Evolutionary conservation across 2,888 invertebrate species (phyloP).

Genomic region (Meganola albula): DNA sequence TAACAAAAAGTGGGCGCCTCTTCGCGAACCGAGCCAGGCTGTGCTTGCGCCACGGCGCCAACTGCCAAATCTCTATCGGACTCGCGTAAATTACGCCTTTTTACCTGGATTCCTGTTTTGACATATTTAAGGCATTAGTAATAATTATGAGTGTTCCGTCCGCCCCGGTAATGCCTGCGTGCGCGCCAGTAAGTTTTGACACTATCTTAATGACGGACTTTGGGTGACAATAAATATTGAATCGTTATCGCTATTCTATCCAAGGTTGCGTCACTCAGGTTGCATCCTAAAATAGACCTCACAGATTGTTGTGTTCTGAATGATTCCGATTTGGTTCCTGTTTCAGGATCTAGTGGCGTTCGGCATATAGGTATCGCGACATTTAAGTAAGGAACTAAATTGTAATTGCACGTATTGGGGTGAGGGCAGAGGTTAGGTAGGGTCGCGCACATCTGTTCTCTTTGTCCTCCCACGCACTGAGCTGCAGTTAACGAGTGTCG

Average conservation of each 20-base stretch:
- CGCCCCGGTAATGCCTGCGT: slow-evolving; percentile 55
- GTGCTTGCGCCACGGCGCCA: slow-evolving; percentile 62
- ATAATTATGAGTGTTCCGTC: slow-evolving; percentile 75
- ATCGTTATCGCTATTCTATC: slow-evolving; percentile 70
- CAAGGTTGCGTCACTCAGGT: slow-evolving; percentile 55
- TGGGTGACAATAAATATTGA: slow-evolving; percentile 75
- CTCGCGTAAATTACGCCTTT: slow-evolving; percentile 78
- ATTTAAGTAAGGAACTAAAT: slow-evolving; percentile 21
- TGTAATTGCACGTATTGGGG: slow-evolving; percentile 56
- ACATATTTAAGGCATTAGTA: slow-evolving; percentile 79
- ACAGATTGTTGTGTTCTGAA: slow-evolving; percentile 60
- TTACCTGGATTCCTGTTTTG: slow-evolving; percentile 79
- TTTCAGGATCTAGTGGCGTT: slow-evolving; percentile 13
- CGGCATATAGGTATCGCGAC: neutral
- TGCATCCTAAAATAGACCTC: slow-evolving; percentile 66
- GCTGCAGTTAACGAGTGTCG: slow-evolving; percentile 56
- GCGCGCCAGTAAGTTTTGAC: slow-evolving; percentile 71
- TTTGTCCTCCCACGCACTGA: slow-evolving; percentile 58
- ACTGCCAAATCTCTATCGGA: slow-evolving; percentile 77
- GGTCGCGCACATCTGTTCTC: slow-evolving; percentile 70
- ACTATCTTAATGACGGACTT: slow-evolving; percentile 77
- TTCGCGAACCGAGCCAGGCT: slow-evolving; percentile 51
- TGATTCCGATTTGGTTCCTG: slow-evolving; percentile 12
- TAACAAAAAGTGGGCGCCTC: slow-evolving; percentile 75
- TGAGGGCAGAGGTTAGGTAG: slow-evolving; percentile 47